Base-by-base conservation (phyloP, 2,888 invertebrate genomes). In the Caenorhabditis sp. region DNA sequence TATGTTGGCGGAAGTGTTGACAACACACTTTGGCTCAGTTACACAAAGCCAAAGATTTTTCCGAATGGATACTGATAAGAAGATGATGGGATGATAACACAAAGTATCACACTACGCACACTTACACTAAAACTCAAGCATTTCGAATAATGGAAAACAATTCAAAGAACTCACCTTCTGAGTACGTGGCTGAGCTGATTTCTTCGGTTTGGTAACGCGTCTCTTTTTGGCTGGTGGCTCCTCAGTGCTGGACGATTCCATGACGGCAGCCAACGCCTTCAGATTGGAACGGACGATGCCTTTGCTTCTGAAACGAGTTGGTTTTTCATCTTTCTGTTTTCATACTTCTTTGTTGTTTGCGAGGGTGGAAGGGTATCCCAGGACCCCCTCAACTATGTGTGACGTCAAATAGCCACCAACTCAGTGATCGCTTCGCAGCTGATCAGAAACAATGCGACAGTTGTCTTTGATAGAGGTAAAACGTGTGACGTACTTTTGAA, bases 371-470 rank as follows among this genome's bases (percentile, higher is more conserved):
- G 69, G 51, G 77, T 26, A 28, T 68, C 61, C 44, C 26, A 19
- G 63, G 54, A 26, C 24, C 54, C 28, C 12, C 47, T 19, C 49
- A 63, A 69, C 77, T 58, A 54, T 51, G 74, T 58, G 70, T 77
- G 79, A 70, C 79, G 70, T 79, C 79, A 79, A 72, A 79, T 69
- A 26, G 69, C 63, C 68, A 69, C 54, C 69, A 54, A 69, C 69
- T 61, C 63, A 51, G 26, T 79, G 79, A 79, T 79, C 79, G 54
- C 70, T 79, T 79, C 31, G 56, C 56, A 63, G 61, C 28, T 79
- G 79, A 79, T 70, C 79, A 79, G 70, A 79, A 79, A 79, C 79
- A 79, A 79, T 64, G 51, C 54, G 70, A 28, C 79, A 79, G 70
- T 79, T 70, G 77, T 58, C 54, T 38, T 58, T 58, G 41, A 69